Conservation (phyloP, 2,888 invertebrate species). For the Plagodis dolabraria region DNA sequence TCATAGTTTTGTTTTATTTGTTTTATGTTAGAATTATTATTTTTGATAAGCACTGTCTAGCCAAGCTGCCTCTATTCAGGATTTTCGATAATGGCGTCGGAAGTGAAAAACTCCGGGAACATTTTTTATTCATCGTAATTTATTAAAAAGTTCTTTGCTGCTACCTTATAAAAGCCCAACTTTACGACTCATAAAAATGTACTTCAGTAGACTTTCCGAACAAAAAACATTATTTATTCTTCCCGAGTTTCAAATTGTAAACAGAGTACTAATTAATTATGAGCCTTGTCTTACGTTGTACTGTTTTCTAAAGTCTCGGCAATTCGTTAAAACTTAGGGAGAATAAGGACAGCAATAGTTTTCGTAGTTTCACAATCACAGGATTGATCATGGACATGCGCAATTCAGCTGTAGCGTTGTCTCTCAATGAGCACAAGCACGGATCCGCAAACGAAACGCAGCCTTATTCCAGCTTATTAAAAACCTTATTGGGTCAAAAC, state of each 20-base stretch:
- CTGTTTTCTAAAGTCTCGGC: background rate
- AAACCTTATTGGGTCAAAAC: conserved; percentile 46
- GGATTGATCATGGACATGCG: conserved; percentile 77
- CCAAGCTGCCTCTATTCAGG: too few relatives aligned
- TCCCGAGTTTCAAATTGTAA: conserved; percentile 27
- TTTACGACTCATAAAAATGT: conserved; percentile 54
- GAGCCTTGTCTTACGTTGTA: conserved; percentile 12
- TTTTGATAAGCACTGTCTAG: background rate
- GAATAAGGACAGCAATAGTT: conserved; percentile 78
- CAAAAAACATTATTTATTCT: conserved; percentile 31
- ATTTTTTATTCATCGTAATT: conserved; percentile 44
- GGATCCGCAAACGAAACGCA: conserved; percentile 46
- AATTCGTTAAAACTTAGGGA: conserved; percentile 54
- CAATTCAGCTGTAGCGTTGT: conserved; percentile 56
- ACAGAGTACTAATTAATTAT: conserved; percentile 41
- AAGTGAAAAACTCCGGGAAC: conserved; percentile 3
- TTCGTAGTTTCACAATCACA: conserved; percentile 66
- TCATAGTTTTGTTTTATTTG: too few relatives aligned
- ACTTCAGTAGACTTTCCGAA: conserved; percentile 32
- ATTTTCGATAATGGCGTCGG: background rate
- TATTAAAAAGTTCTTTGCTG: conserved; percentile 49
- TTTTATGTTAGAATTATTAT: background rate
- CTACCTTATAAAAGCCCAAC: conserved; percentile 45
- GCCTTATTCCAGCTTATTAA: conserved; percentile 52
- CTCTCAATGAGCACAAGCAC: conserved; percentile 58